phyloP scores from a whole-genome alignment of 2,113 vertebrate species.

The Upupa epops region DNA sequence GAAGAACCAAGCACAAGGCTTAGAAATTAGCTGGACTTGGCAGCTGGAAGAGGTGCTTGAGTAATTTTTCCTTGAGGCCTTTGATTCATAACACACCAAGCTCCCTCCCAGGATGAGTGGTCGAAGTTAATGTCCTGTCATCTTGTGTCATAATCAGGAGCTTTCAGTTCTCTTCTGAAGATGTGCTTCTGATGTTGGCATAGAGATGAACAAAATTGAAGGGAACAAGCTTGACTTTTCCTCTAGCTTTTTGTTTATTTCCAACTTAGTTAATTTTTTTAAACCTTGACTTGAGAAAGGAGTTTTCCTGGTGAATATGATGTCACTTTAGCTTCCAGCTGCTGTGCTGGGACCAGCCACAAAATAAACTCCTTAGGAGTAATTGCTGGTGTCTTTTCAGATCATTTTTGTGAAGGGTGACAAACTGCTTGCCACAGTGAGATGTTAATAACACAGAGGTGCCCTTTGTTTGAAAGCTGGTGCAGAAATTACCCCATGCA shows the following conservation, averaged over 20 bases:
- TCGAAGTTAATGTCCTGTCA: not conserved
- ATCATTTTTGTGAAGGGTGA: slow-evolving; percentile 74
- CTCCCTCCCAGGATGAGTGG: not conserved
- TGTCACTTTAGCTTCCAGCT: slow-evolving; percentile 25
- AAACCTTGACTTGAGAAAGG: not conserved
- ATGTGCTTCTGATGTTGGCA: not conserved
- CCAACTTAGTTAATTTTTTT: not conserved
- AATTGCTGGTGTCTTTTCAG: slow-evolving; percentile 81
- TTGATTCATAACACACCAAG: not conserved
- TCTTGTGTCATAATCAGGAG: not conserved
- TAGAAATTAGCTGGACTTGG: not conserved
- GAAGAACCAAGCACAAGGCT: not conserved
- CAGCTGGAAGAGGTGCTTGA: not conserved
- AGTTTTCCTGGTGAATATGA: slow-evolving; percentile 15
- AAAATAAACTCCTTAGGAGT: slow-evolving; percentile 71
- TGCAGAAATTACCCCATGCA: slow-evolving; percentile 54
- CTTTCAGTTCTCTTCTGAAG: not conserved
- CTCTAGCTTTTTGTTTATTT: not conserved
- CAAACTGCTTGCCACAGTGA: slow-evolving; percentile 69
- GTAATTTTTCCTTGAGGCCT: not conserved
- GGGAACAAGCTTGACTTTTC: not conserved
- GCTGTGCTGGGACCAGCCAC: slow-evolving; percentile 56
- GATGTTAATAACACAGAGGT: slow-evolving; percentile 74
- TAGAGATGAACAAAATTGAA: not conserved
- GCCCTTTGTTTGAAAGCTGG: slow-evolving; percentile 70